A percentile compares a stretch with the other conserved stretches of the same genome.
Evolutionary conservation across 2,888 invertebrate species (phyloP).

Genomic region (Harpalus rubripes): DNA sequence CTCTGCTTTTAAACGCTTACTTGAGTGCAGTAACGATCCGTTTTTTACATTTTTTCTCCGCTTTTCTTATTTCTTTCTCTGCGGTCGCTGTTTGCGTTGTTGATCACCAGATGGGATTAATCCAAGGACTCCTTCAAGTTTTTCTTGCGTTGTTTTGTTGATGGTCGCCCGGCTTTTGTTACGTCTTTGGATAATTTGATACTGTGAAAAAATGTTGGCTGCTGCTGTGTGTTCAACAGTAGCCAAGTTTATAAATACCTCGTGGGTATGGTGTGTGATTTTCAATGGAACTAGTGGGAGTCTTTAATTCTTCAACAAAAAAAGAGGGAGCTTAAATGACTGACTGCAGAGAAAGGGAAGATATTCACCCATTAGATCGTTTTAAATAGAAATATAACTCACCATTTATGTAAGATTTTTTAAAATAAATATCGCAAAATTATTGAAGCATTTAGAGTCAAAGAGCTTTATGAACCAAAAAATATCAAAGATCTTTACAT

Average conservation of each 20-base stretch:
- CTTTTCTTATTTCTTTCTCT: conserved; percentile 34
- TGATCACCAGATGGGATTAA: conserved; percentile 62
- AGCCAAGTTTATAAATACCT: conserved; percentile 50
- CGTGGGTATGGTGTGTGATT: not conserved
- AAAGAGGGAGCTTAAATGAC: not conserved
- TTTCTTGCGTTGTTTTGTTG: conserved; percentile 55
- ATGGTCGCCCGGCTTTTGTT: conserved; percentile 45
- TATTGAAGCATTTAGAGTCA: no score
- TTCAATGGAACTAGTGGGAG: conserved; percentile 17
- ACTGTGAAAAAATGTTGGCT: conserved; percentile 54
- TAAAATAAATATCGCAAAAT: no score
- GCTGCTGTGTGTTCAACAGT: conserved; percentile 38
- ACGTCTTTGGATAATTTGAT: conserved; percentile 61
- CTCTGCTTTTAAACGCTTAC: conserved; percentile 53
- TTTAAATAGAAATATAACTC: not conserved
- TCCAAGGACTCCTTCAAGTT: conserved; percentile 55
- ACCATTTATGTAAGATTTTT: not conserved
- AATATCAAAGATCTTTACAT: no score
- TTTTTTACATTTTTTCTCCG: conserved; percentile 46
- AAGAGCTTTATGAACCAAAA: no score
- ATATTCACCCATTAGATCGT: conserved; percentile 6
- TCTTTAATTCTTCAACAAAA: not conserved
- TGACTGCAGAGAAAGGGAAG: not conserved
- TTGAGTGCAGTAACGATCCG: conserved; percentile 54
- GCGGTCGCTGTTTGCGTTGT: conserved; percentile 51